These are phyloP conservation scores for Tichodroma muraria DNA, from an alignment of 2,113 vertebrate species.

Conservation along the genomic window DNA sequence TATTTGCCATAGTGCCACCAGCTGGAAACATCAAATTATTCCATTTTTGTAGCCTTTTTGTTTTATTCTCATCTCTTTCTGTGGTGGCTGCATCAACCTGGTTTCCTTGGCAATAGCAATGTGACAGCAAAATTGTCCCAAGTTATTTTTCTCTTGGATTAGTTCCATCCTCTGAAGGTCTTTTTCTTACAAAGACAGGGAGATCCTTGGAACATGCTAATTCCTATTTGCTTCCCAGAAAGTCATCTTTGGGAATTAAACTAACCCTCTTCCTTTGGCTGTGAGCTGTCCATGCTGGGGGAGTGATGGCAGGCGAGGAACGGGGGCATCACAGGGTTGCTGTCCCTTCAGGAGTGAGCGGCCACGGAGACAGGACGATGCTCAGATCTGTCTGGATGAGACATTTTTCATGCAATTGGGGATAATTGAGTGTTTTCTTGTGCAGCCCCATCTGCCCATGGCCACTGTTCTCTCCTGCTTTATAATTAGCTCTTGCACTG, in stretches of 20 bases:
- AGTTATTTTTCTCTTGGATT: not conserved
- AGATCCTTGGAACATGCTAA: not conserved
- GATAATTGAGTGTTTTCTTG: not conserved
- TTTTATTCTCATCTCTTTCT: not conserved
- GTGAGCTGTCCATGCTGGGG: not conserved
- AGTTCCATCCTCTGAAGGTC: not conserved
- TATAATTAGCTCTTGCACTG: not conserved
- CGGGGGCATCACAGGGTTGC: fast-evolving
- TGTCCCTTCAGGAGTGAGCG: not conserved
- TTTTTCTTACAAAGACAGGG: not conserved
- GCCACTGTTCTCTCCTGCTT: not conserved
- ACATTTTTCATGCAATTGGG: not conserved
- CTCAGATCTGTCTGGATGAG: not conserved
- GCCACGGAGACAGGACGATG: not conserved
- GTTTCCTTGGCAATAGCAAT: not conserved
- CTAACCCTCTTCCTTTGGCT: not conserved
- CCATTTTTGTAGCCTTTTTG: not conserved
- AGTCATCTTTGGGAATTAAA: not conserved
- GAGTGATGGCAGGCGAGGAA: not conserved
- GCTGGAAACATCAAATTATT: not conserved
- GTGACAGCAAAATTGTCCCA: not conserved
- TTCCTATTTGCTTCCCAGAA: not conserved
- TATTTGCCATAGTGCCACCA: not conserved
- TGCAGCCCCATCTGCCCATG: not conserved
- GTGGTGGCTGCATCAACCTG: not conserved